phyloP scores from a whole-genome alignment of 2,113 vertebrate genomes.

The Cettia cetti region DNA sequence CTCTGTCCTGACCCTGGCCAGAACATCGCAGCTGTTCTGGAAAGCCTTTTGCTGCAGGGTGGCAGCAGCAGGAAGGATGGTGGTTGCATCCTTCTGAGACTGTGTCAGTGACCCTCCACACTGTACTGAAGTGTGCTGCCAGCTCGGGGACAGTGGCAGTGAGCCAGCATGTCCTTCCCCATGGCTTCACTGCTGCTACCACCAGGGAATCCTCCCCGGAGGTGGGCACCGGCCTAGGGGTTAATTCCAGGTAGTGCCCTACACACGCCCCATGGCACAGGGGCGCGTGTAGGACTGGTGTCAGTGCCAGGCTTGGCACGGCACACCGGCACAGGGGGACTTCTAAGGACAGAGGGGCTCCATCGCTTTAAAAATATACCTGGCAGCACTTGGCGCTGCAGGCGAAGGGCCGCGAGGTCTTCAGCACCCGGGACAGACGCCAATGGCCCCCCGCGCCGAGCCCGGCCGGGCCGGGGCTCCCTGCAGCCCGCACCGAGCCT shows the following conservation, averaged over 20 bases:
- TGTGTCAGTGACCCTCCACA: background rate
- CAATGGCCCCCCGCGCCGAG: background rate
- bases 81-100: background rate
- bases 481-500: rapidly evolving
- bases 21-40: background rate
- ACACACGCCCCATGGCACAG: background rate
- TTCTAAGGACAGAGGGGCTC: background rate
- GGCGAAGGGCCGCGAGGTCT: background rate
- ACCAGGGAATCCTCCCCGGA: background rate
- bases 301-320: background rate
- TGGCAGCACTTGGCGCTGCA: background rate
- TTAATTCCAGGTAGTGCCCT: background rate
- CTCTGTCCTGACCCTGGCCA: background rate
- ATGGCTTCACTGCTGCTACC: rapidly evolving
- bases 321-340: background rate
- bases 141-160: rapidly evolving
- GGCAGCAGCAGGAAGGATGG: background rate
- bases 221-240: background rate
- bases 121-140: background rate
- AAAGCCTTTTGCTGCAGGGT: background rate
- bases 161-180: background rate
- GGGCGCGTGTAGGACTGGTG: too few relatives aligned
- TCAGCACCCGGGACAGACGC: constrained; percentile 62
- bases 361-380: background rate
- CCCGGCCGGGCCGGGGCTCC: background rate